These are phyloP conservation scores for Eupleurogrammus muticus DNA, from an alignment of 2,797 vertebrate genomes.

Conservation along the genomic window DNA sequence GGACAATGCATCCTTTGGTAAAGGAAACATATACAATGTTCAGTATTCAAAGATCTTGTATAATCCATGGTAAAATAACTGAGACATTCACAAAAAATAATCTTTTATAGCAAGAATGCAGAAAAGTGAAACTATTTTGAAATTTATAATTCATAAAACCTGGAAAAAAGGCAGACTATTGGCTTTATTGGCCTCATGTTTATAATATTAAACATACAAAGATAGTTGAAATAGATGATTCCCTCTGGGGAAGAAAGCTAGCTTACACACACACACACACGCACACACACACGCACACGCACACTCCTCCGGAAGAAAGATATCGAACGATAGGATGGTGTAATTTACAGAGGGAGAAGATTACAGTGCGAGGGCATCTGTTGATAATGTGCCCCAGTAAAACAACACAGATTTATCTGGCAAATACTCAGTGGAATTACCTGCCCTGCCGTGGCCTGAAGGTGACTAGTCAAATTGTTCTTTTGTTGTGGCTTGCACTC, in stretches of 20 bases:
- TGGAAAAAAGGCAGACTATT: too few relatives aligned
- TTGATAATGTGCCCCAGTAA: conserved; percentile 51
- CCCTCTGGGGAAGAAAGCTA: not conserved
- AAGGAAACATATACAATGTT: too few relatives aligned
- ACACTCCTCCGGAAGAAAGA: conserved; percentile 38
- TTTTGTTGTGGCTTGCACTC: conserved; percentile 24
- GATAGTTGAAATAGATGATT: conserved; percentile 14
- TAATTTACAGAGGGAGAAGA: conserved; percentile 55
- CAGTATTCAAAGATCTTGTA: too few relatives aligned
- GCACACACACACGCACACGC: too few relatives aligned
- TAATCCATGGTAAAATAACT: too few relatives aligned
- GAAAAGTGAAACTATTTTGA: too few relatives aligned
- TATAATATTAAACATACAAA: not conserved
- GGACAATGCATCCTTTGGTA: too few relatives aligned
- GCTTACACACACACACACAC: too few relatives aligned
- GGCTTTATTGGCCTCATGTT: not conserved
- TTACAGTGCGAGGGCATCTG: conserved; percentile 15
- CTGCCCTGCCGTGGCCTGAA: conserved; percentile 40
- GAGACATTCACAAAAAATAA: too few relatives aligned
- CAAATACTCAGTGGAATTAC: conserved; percentile 58
- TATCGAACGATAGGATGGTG: conserved; percentile 25
- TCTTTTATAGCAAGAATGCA: too few relatives aligned
- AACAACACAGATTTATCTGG: conserved; percentile 72
- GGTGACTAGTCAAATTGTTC: conserved; percentile 51
- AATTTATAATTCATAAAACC: too few relatives aligned